phyloP scores from a whole-genome alignment of 1,140 invertebrate species.

The Arion vulgaris region DNA sequence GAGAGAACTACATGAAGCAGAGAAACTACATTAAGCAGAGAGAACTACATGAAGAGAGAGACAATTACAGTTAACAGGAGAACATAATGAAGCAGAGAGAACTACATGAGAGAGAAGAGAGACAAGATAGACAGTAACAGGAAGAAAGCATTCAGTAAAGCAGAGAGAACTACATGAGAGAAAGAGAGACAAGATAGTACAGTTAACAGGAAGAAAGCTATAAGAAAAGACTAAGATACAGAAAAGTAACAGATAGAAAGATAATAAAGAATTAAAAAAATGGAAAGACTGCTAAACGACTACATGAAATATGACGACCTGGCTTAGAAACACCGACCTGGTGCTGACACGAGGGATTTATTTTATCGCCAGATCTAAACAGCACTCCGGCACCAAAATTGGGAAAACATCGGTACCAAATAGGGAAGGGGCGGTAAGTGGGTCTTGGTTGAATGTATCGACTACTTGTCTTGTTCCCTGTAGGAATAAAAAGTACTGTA shows the following conservation, averaged over 20 bases:
- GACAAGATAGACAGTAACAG: no score
- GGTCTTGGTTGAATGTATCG: background rate
- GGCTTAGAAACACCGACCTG: background rate
- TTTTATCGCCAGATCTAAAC: background rate
- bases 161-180: background rate
- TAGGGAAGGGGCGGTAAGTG: background rate
- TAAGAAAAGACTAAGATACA: no score
- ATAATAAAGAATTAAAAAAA: no score
- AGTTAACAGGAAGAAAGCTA: no score
- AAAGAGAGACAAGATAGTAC: background rate
- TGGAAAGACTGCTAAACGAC: background rate
- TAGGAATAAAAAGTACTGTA: constrained; percentile 1
- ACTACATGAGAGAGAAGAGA: no score
- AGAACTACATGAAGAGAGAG: no score
- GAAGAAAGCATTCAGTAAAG: background rate
- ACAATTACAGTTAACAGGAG: no score
- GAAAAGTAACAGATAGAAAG: no score
- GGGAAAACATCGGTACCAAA: background rate
- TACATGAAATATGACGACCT: constrained; percentile 5
- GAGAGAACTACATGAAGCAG: no score
- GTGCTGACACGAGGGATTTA: background rate
- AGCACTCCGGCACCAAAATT: background rate
- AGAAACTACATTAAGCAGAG: no score
- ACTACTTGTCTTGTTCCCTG: background rate
- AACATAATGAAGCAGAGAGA: no score